Evolutionary conservation across 2,113 vertebrate species (phyloP).

Genomic region (Serilophus lunatus): DNA sequence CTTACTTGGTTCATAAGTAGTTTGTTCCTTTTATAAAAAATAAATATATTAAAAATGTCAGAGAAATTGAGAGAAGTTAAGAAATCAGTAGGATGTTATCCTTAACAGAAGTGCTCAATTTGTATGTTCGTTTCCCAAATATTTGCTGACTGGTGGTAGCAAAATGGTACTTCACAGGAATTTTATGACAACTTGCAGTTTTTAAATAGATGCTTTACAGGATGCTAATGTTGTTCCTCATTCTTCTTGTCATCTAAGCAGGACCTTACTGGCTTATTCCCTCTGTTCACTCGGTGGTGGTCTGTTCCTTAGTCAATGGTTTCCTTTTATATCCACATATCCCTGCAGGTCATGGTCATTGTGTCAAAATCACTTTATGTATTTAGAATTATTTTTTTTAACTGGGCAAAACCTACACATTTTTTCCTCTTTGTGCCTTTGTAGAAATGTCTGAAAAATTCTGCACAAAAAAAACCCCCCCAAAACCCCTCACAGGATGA

Average conservation of each 20-base stretch:
- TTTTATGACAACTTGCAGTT: neutral
- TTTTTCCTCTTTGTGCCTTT: fast-evolving
- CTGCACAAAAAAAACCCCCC: neutral
- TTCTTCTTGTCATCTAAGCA: neutral
- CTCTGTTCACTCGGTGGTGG: neutral
- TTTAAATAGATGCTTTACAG: neutral
- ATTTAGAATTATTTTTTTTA: neutral
- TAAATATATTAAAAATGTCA: neutral
- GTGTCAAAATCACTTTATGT: neutral
- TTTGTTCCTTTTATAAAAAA: neutral
- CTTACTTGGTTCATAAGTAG: neutral
- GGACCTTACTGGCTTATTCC: neutral
- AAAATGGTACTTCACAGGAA: neutral
- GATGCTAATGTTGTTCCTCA: neutral
- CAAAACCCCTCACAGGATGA: neutral
- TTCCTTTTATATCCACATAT: neutral
- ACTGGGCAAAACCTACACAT: neutral
- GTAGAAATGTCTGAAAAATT: neutral
- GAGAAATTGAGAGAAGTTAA: neutral
- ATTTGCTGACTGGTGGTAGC: neutral
- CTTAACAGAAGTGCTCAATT: neutral
- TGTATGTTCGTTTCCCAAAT: neutral
- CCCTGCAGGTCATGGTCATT: neutral
- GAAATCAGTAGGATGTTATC: neutral
- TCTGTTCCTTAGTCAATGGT: neutral